Base-by-base conservation (phyloP, 2,797 vertebrate genomes). In the Sylvilagus floridanus region DNA sequence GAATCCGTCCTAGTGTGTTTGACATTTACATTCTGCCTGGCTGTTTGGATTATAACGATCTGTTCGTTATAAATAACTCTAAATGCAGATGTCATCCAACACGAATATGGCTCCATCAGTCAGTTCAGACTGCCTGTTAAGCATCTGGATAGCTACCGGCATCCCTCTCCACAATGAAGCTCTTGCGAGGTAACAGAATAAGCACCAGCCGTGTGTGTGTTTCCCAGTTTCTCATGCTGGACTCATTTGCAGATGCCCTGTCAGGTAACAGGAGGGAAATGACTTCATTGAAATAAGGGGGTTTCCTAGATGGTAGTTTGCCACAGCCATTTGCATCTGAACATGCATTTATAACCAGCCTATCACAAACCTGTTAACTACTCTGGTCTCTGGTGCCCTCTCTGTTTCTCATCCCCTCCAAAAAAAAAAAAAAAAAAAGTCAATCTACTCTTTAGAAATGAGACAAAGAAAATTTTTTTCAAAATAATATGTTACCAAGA, bases 1-100 rank as follows among this genome's bases (percentile, higher is more conserved):
- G 68, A 77, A 63, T 86, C 63, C 35, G 81, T n/a, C 86, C 32
- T 66, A 75, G 19, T 19, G 8, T 0, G 54, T 19, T 32, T 85
- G 68, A 85, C 87, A 92, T 94, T 93, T 92, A 66, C 90, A 82
- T 28, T 62, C 35, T 78, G 89, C 71, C 78, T n/a, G 16, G 60
- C 50, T 90, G 57, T 88, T 88, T 91, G 54, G 54, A 86, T 66
- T 82, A 72, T 37, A 71, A 30, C 0, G 0, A 50, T 63, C 21
- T 73, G 81, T 90, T 77, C 72, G 87, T 66, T 75, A 85, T 76
- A 96, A 94, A 76, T 78, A 91, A 84, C 42, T 87, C 68, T 93
- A 60, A 92, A 85, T 83, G 50, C 90, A 88, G 91, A 78, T 92
- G 78, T 91, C 90, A 83, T 78, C 52, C 63, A 69, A 84, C 19